phyloP scores from a whole-genome alignment of 2,113 vertebrate genomes.

The Sinocyclocheilus maitianheensis region DNA sequence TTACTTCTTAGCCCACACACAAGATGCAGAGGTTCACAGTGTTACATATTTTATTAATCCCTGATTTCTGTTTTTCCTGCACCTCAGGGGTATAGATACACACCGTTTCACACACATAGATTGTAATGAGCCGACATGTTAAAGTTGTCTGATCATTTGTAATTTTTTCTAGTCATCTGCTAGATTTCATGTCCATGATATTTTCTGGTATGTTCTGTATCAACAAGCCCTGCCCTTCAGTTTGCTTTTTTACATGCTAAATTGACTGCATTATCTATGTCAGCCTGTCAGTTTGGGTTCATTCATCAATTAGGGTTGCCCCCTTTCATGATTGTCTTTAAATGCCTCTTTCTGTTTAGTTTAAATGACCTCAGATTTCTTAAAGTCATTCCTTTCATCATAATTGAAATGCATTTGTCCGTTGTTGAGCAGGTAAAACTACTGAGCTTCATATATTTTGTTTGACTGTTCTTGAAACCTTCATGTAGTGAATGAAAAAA shows the following conservation, averaged over 20 bases:
- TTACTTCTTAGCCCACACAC: constrained; percentile 32
- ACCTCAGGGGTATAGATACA: constrained; percentile 36
- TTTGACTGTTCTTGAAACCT: constrained; percentile 36
- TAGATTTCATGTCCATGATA: constrained; percentile 34
- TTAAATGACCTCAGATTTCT: not conserved
- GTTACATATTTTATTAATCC: constrained; percentile 53
- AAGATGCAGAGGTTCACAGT: constrained; percentile 62
- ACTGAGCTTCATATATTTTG: constrained; percentile 4
- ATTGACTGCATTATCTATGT: constrained; percentile 52
- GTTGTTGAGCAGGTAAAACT: not conserved
- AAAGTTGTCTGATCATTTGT: constrained; percentile 35
- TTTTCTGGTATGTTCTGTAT: constrained; percentile 36
- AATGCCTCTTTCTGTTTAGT: constrained; percentile 4
- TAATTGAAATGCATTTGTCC: not conserved
- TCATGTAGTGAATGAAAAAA: constrained; percentile 6
- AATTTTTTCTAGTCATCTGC: constrained; percentile 20
- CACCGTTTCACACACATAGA: constrained; percentile 24
- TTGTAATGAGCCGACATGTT: constrained; percentile 36
- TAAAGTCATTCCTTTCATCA: not conserved
- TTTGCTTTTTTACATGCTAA: constrained; percentile 46
- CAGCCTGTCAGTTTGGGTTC: constrained; percentile 52
- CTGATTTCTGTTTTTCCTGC: constrained; percentile 58
- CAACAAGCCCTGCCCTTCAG: constrained; percentile 45
- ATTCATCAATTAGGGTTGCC: constrained; percentile 43
- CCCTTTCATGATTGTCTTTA: constrained; percentile 54